These are phyloP conservation scores for Micrasema longulum DNA, from an alignment of 1,140 invertebrate species.

Conservation along the genomic window DNA sequence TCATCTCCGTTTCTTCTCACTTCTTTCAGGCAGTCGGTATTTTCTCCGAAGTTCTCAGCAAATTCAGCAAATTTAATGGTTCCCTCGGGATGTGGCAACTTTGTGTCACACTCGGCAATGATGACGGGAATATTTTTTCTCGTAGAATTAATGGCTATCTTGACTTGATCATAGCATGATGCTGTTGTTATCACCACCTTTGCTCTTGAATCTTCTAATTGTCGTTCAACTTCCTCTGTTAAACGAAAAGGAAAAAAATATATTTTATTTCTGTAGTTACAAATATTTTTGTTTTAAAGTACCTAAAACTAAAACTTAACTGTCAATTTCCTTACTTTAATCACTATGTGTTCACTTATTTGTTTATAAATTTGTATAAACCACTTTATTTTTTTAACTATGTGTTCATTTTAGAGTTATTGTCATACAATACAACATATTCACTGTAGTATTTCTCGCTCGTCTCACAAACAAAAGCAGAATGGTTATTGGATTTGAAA, in stretches of 20 bases:
- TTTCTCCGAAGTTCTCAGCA: constrained; percentile 60
- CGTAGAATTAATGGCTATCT: constrained; percentile 62
- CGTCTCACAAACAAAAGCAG: no score
- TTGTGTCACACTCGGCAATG: constrained; percentile 63
- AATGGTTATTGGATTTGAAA: no score
- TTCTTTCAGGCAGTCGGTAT: constrained; percentile 64
- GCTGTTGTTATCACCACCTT: constrained; percentile 77
- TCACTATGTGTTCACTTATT: neutral
- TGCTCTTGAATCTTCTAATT: constrained; percentile 74
- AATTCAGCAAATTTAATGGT: constrained; percentile 72
- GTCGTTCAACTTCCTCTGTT: constrained; percentile 83
- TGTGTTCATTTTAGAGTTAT: no score
- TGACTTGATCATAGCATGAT: constrained; percentile 64
- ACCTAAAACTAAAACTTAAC: neutral
- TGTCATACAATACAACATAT: no score
- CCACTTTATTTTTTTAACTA: neutral
- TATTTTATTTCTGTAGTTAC: no score
- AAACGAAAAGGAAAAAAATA: no score
- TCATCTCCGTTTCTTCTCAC: constrained; percentile 63
- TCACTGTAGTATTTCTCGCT: no score
- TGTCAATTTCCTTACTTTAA: neutral
- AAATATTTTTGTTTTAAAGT: neutral
- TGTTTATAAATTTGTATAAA: no score
- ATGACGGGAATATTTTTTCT: constrained; percentile 69
- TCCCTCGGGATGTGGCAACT: constrained; percentile 61